A percentile compares a stretch with the other conserved stretches of the same genome.
These are phyloP conservation scores for Paedocypris sp. DNA, from an alignment of 2,113 vertebrate genomes.

Conservation along the genomic window DNA sequence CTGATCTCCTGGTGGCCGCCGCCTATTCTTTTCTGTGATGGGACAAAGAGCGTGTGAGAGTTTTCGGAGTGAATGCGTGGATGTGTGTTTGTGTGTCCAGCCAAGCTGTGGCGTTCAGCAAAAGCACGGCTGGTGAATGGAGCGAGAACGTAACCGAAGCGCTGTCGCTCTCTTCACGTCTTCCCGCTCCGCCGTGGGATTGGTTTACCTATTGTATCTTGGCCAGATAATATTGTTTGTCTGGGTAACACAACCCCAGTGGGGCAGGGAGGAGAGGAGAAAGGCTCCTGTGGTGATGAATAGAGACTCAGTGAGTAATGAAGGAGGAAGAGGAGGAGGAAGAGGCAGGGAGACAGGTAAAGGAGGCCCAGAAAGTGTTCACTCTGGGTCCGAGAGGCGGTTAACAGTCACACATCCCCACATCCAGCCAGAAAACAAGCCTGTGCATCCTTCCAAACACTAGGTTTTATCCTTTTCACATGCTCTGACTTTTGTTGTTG, in stretches of 20 bases:
- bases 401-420: background rate
- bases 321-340: background rate
- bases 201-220: constrained; percentile 31
- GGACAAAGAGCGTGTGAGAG: constrained; percentile 1
- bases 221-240: constrained; percentile 33
- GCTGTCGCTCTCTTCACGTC: constrained; percentile 10
- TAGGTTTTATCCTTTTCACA: too few species aligned
- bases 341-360: background rate
- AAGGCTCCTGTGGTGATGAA: constrained; percentile 22
- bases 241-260: constrained; percentile 25
- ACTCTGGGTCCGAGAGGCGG: constrained; percentile 22
- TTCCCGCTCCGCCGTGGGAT: constrained; percentile 11
- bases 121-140: constrained; percentile 13
- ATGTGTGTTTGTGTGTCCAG: background rate
- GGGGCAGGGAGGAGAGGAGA: constrained; percentile 9
- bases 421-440: background rate
- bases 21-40: background rate
- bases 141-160: constrained; percentile 24
- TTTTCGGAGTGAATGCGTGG: background rate
- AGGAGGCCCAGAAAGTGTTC: constrained; percentile 18
- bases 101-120: background rate
- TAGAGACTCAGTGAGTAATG: background rate
- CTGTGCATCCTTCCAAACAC: background rate
- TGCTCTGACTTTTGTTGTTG: too few species aligned
- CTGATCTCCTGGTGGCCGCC: background rate